Conservation (phyloP, 1,140 invertebrate species). For the Fopius arisanus region DNA sequence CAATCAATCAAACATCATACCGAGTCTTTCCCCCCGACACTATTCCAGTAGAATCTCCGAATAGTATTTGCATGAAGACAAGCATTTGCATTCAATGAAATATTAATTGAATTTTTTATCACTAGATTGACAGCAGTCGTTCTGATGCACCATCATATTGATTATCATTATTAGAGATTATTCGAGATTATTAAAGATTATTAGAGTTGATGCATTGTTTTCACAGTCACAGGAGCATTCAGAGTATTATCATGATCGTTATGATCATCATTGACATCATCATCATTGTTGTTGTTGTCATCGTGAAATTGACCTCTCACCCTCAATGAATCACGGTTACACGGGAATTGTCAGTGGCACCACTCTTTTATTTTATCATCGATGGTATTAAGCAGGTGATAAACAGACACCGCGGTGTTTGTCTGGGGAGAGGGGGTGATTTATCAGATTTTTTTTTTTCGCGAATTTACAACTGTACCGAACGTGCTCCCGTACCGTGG, state of each 20-base stretch:
- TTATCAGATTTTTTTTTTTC: constrained; percentile 20
- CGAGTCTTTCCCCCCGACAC: too few relatives aligned
- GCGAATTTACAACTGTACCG: constrained; percentile 42
- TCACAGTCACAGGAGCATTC: too few relatives aligned
- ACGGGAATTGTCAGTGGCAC: neutral
- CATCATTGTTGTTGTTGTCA: too few relatives aligned
- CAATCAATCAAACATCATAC: too few relatives aligned
- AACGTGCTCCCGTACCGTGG: constrained; percentile 52
- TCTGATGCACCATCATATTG: neutral
- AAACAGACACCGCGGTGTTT: neutral
- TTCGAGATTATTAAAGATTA: too few relatives aligned
- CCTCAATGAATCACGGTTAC: too few relatives aligned
- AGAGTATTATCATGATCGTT: too few relatives aligned
- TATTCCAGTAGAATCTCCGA: neutral
- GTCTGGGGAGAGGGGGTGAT: too few relatives aligned
- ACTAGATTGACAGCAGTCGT: neutral
- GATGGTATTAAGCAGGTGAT: neutral
- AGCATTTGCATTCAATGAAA: neutral
- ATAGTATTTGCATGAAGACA: neutral
- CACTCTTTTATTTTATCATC: neutral
- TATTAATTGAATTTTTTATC: too few relatives aligned
- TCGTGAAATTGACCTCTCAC: too few relatives aligned
- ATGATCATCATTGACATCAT: too few relatives aligned
- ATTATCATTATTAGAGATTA: neutral
- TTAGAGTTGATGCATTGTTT: too few relatives aligned